Evolutionary conservation across 2,888 invertebrate species (phyloP), one percentile per base, ranked within the genome.

Genomic region (Drosophila setosimentum): DNA sequence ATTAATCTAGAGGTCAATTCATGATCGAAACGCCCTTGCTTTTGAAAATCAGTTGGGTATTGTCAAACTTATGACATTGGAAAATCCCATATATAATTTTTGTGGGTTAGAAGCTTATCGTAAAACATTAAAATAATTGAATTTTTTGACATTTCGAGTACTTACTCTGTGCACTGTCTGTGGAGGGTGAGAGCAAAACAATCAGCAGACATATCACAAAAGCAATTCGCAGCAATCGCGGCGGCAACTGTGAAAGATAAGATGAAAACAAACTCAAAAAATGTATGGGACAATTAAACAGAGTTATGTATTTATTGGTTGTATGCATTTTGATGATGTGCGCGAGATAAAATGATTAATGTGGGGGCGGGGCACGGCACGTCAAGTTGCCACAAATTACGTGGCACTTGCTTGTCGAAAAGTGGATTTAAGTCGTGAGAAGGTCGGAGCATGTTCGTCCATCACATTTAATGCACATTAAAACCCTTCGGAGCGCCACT

Each of bases 151-250:
- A 42, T 57, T 58, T 61, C 5, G 45, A 45, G 45, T 71, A 94
- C 94, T 94, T 93, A 95, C 95, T 94, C 81, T 94, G 92, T 73
- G 95, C 94, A 30, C 95, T 94, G 91, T 94, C 94, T 70, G 91
- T 82, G 92, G 94, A 94, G 76, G 95, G 94, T 35, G 94, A 93
- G 73, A 95, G 92, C 74, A 95, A 93, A 68, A 94, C 94, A 72
- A 95, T 92, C 85, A 95, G 92, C 66, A 95, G 92, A 65, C 95
- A 92, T 84, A 95, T 91, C 83, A 94, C 92, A 91, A 94, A 90
- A 73, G 94, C 93, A 93, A 95, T 94, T 93, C 94, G 93, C 77
- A 95, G 92, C 92, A 95, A 80, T 66, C 95, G 94, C 89, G 95
- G 95, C 88, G 95, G 95, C 94, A 94, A 94, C 95, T 95, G 94